These are phyloP conservation scores for Kryptolebias marmoratus DNA, from an alignment of 2,113 vertebrate species.

Conservation along the genomic window DNA sequence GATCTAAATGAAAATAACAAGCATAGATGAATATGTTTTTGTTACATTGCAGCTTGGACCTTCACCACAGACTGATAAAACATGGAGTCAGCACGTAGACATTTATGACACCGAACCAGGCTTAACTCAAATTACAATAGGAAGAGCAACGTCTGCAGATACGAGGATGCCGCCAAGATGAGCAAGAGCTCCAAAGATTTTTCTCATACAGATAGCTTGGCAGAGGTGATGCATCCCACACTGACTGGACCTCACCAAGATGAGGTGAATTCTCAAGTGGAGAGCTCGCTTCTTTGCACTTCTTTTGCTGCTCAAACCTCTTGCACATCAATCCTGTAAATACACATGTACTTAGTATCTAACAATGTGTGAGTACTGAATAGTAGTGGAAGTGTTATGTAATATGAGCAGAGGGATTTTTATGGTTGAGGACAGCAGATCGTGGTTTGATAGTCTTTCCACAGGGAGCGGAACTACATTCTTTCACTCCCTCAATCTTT, in stretches of 20 bases:
- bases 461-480: slow-evolving; percentile 52
- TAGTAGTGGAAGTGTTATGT: slow-evolving; percentile 54
- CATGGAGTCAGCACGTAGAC: slow-evolving; percentile 30
- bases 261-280: slow-evolving; percentile 45
- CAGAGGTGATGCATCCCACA: slow-evolving; percentile 55
- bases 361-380: slow-evolving; percentile 18
- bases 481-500: slow-evolving; percentile 39
- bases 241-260: slow-evolving; percentile 30
- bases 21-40: neutral
- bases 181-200: slow-evolving; percentile 52
- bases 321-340: slow-evolving; percentile 20
- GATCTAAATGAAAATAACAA: neutral
- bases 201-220: slow-evolving; percentile 62
- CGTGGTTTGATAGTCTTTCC: slow-evolving; percentile 55
- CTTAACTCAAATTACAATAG: slow-evolving; percentile 45
- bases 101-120: slow-evolving; percentile 47
- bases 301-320: slow-evolving; percentile 16
- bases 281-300: slow-evolving; percentile 31
- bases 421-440: slow-evolving; percentile 48
- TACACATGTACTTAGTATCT: slow-evolving; percentile 22
- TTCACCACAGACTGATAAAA: slow-evolving; percentile 39
- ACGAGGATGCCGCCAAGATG: slow-evolving; percentile 20
- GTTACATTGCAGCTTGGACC: slow-evolving; percentile 37
- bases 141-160: slow-evolving; percentile 29
- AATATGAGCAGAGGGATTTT: slow-evolving; percentile 53